phyloP scores from a whole-genome alignment of 2,113 vertebrate species.

The Pica pica region DNA sequence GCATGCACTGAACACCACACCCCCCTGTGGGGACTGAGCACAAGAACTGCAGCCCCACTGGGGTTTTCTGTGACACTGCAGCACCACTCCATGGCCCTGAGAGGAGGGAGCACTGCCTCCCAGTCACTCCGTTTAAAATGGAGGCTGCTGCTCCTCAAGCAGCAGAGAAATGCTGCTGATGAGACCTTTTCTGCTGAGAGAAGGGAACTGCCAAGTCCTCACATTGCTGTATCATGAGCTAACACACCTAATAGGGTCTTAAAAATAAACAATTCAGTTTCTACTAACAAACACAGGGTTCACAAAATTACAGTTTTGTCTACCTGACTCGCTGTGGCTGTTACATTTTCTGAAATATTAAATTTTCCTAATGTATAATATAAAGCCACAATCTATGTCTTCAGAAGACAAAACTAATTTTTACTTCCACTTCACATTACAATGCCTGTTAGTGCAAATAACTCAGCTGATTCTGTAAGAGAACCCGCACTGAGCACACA shows the following conservation, averaged over 20 bases:
- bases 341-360: not conserved
- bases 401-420: not conserved
- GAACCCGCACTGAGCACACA: not conserved
- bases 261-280: not conserved
- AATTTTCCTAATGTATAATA: not conserved
- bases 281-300: not conserved
- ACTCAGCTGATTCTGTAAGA: not conserved
- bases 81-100: slow-evolving; percentile 22
- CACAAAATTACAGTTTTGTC: not conserved
- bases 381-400: not conserved
- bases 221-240: not conserved
- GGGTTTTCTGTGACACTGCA: not conserved
- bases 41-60: fast-evolving
- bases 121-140: not conserved
- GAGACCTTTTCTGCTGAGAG: not conserved
- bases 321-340: not conserved
- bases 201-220: not conserved
- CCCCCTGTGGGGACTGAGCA: not conserved
- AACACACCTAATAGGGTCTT: not conserved
- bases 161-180: not conserved
- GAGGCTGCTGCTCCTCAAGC: not conserved
- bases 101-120: not conserved
- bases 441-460: not conserved
- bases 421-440: not conserved
- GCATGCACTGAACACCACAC: not conserved